These are phyloP conservation scores for Chrysodeixis includens DNA, from an alignment of 2,888 invertebrate genomes.

Conservation along the genomic window DNA sequence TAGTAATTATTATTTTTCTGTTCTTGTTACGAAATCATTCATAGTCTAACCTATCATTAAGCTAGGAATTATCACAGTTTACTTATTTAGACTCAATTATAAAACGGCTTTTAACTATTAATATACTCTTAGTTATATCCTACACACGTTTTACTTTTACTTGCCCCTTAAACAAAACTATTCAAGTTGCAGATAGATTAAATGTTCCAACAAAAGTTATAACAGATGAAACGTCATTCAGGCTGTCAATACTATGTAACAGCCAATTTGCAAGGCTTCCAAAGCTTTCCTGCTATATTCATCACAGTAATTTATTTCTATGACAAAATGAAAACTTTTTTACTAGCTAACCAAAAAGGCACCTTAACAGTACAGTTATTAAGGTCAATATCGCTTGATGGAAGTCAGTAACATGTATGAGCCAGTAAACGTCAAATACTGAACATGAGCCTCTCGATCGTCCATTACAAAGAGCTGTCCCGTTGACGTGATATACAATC, in stretches of 20 bases:
- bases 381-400: not conserved
- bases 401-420: not conserved
- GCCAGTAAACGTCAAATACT: not conserved
- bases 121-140: no score
- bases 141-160: no score
- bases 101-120: no score
- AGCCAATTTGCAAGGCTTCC: not conserved
- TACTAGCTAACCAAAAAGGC: not conserved
- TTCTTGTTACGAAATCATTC: no score
- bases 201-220: not conserved
- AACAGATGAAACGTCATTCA: not conserved
- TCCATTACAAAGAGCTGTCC: conserved; percentile 9
- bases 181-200: not conserved
- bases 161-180: no score
- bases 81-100: no score
- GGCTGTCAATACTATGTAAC: conserved; percentile 1
- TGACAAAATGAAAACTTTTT: not conserved
- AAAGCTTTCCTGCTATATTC: not conserved
- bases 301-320: conserved; percentile 4
- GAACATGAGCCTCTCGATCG: conserved; percentile 7
- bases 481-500: conserved; percentile 3
- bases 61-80: no score
- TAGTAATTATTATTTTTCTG: no score
- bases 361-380: not conserved
- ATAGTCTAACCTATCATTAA: no score